A percentile compares a stretch with the other conserved stretches of the same genome.
These are phyloP conservation scores for Platycheirus rosarum DNA, from an alignment of 2,888 invertebrate species.

Conservation along the genomic window DNA sequence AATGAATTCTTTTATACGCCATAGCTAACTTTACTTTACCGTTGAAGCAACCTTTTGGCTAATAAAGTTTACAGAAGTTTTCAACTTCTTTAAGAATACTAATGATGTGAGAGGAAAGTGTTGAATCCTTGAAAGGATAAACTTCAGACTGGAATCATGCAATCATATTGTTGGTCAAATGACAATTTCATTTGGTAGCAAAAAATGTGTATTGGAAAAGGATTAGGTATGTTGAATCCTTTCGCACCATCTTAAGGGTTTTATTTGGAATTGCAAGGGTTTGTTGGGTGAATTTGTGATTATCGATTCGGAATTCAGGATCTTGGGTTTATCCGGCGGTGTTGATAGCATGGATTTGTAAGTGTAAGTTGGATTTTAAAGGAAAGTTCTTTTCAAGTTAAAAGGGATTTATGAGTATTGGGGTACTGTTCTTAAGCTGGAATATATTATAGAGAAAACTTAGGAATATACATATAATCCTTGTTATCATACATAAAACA, in stretches of 20 bases:
- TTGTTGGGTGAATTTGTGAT: slow-evolving; percentile 2
- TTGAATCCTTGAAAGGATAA: slow-evolving; percentile 7
- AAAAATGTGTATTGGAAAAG: not conserved
- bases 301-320: not conserved
- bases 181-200: not conserved
- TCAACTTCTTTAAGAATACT: not conserved
- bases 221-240: not conserved
- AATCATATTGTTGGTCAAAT: not conserved
- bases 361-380: no score
- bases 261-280: not conserved
- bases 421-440: no score
- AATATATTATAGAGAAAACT: no score
- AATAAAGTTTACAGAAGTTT: slow-evolving; percentile 10
- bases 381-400: no score
- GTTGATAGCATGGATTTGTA: slow-evolving; percentile 19
- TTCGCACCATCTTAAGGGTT: not conserved
- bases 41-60: slow-evolving; percentile 14
- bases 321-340: not conserved
- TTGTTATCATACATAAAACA: no score
- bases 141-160: not conserved
- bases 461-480: no score
- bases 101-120: slow-evolving; percentile 6
- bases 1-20: slow-evolving; percentile 19
- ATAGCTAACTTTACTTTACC: not conserved
- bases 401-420: no score